Conservation (phyloP, 2,113 vertebrate species). For the Gadus chalcogrammus region DNA sequence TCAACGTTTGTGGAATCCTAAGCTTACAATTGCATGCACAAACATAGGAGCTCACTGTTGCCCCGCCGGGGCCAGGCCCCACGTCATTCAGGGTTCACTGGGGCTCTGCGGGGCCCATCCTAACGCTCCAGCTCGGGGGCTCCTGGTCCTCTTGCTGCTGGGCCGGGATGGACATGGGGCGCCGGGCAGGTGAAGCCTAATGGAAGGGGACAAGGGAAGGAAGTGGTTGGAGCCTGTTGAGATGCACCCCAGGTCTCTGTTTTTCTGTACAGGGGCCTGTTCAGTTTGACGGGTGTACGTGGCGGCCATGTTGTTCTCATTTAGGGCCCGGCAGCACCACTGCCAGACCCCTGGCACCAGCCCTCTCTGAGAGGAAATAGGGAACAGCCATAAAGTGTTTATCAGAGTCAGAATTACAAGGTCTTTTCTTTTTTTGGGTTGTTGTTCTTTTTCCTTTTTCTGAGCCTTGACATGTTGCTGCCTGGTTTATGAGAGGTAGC, state of each 20-base stretch:
- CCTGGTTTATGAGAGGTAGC: constrained; percentile 64
- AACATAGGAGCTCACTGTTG: constrained; percentile 17
- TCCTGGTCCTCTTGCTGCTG: not conserved
- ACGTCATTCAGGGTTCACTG: constrained; percentile 31
- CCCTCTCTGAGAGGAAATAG: constrained; percentile 56
- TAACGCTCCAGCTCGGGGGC: constrained; percentile 25
- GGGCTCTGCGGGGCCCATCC: constrained; percentile 30
- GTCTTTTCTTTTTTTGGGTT: constrained; percentile 47
- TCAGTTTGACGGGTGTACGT: constrained; percentile 49
- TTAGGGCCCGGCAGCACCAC: constrained; percentile 51
- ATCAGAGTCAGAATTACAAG: constrained; percentile 64
- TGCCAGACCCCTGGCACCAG: constrained; percentile 62
- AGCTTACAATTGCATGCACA: constrained; percentile 1
- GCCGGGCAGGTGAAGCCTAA: constrained; percentile 51
- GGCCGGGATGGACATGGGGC: constrained; percentile 22
- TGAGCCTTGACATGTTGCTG: constrained; percentile 47
- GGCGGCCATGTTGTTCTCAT: constrained; percentile 60
- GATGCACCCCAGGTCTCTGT: constrained; percentile 32
- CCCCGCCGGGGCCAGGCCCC: constrained; percentile 28
- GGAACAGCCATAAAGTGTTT: constrained; percentile 70
- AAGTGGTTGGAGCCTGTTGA: constrained; percentile 41
- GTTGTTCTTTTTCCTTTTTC: constrained; percentile 33
- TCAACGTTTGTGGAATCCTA: not conserved
- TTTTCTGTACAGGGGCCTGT: constrained; percentile 34
- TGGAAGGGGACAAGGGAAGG: constrained; percentile 44